Evolutionary conservation across 2,888 invertebrate species (phyloP), one percentile per base, ranked within the genome.

Genomic region (Latrodectus hesperus): DNA sequence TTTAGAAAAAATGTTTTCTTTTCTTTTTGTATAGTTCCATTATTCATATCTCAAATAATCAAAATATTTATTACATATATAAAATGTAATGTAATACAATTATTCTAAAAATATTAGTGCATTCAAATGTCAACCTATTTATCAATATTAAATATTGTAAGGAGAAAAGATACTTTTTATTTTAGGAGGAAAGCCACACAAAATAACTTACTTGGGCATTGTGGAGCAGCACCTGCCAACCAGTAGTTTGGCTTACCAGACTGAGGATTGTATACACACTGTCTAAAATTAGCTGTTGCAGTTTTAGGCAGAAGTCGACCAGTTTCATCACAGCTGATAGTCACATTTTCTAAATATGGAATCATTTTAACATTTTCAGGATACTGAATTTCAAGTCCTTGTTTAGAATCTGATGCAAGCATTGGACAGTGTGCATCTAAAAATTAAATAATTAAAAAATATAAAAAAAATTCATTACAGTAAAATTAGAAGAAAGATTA

Each of bases 221-320:
- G 95, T 0, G 98, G 98, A 90, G 95, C 94, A 68, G 95, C 93
- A 75, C 98, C 98, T 81, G 97, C 88, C 17, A 91, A 71, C 91
- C 91, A 92, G 84, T 92, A 92, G 67, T 91, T 91, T 5, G 90
- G 85, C 91, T 93, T 92, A 92, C 95, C 95, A 64, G 96, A 95
- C 92, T 96, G 96, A 0, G 98, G 98, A 93, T 98, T 97, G 91
- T 97, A 98, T 49, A 98, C 98, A 92, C 99, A 99, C 92, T 99
- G 98, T 89, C 98, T 95, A 92, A 97, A 98, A 0, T 94, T 94
- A 9, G 98, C 95, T 8, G 97, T 95, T 0, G 96, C 94, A 2
- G 98, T 97, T 91, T 95, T 95, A 89, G 97, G 94, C 11, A 97
- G 92, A 79, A 95, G 95, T 89, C 96, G 94, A 26, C 98, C 98